Conservation (phyloP, 2,888 invertebrate species). For the Drosophila hamatofila region DNA sequence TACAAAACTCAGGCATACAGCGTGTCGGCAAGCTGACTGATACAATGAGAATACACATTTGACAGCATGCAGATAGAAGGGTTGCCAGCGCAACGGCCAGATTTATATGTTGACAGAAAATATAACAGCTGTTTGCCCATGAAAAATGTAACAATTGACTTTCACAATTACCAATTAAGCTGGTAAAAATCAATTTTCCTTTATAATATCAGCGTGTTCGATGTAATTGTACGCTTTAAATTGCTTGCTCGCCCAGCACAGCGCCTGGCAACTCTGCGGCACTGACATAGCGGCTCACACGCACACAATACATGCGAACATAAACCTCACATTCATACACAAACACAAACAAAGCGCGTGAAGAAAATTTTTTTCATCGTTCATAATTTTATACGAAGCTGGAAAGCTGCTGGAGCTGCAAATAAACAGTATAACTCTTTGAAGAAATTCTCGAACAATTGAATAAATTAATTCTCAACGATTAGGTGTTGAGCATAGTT, state of each 20-base stretch:
- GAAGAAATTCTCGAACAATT: constrained; percentile 14
- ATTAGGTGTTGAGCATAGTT: constrained; percentile 20
- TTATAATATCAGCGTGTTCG: fast-evolving
- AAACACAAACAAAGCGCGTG: constrained; percentile 46
- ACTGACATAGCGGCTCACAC: constrained; percentile 59
- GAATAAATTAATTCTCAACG: neutral
- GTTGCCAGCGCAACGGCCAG: constrained; percentile 35
- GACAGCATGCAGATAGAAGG: constrained; percentile 42
- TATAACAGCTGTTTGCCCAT: fast-evolving
- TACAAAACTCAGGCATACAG: constrained; percentile 14
- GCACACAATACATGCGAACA: constrained; percentile 57
- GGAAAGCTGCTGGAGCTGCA: constrained; percentile 42
- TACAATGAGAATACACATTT: constrained; percentile 28
- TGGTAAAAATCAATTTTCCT: constrained; percentile 7
- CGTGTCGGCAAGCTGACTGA: constrained; percentile 55
- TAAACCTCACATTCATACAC: constrained; percentile 41
- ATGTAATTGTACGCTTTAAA: neutral
- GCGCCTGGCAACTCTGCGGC: constrained; percentile 53
- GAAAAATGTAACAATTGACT: fast-evolving
- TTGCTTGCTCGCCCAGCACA: fast-evolving
- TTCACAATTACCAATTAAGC: neutral
- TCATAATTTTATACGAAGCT: constrained; percentile 67
- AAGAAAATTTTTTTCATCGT: constrained; percentile 58
- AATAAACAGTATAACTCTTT: constrained; percentile 29
- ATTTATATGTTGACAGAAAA: constrained; percentile 15